Percentiles rank a stretch among this genome's conserved stretches.
Evolutionary conservation across 2,888 invertebrate species (phyloP).

Genomic region (Eristalis intricaria): DNA sequence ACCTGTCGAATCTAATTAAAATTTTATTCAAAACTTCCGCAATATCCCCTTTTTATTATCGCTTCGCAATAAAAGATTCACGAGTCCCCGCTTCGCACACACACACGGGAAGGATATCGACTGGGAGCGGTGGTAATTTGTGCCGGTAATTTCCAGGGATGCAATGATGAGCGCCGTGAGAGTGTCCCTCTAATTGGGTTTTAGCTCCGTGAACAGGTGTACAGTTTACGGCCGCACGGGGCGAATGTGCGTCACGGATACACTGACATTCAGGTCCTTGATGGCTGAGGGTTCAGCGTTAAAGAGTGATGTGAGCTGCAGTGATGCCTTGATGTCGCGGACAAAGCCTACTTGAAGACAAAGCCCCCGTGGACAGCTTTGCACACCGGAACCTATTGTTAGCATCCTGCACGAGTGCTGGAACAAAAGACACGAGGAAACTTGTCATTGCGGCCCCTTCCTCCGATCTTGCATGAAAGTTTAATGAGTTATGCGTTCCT

Average conservation of each 20-base stretch:
- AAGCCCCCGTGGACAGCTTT: constrained; percentile 4
- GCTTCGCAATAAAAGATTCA: constrained; percentile 61
- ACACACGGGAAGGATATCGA: constrained; percentile 16
- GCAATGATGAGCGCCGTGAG: constrained; percentile 46
- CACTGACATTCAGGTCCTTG: not conserved
- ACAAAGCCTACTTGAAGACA: constrained; percentile 13
- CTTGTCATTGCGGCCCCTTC: constrained; percentile 23
- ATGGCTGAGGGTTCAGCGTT: not conserved
- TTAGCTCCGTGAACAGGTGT: constrained; percentile 25
- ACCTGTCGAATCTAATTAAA: constrained; percentile 63
- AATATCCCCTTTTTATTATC: constrained; percentile 41
- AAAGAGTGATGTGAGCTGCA: constrained; percentile 19
- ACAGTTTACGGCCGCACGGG: constrained; percentile 1
- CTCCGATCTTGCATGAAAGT: constrained; percentile 42
- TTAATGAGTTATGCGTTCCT: constrained; percentile 68
- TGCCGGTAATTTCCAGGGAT: constrained; percentile 34
- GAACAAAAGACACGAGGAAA: constrained; percentile 36
- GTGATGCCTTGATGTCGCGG: constrained; percentile 21
- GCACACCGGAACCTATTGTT: constrained; percentile 45
- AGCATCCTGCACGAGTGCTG: constrained; percentile 3
- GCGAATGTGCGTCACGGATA: not conserved
- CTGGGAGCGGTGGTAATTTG: constrained; percentile 43
- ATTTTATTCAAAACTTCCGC: constrained; percentile 53
- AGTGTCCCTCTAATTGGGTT: constrained; percentile 52
- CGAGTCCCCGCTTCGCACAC: constrained; percentile 6